Evolutionary conservation across 2,113 vertebrate genomes (phyloP).

Genomic region (Notothenia rossii): DNA sequence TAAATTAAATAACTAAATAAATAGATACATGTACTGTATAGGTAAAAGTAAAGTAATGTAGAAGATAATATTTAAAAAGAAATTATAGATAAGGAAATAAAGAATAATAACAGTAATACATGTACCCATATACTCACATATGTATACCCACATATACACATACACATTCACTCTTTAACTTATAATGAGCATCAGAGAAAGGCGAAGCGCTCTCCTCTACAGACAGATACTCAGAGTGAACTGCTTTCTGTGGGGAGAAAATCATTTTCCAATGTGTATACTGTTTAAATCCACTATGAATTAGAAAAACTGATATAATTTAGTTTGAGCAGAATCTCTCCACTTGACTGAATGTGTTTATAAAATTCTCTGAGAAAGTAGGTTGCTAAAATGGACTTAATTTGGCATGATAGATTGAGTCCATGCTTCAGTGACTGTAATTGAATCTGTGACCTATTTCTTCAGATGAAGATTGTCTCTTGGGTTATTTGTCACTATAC

Average conservation of each 20-base stretch:
- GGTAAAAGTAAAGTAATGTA: no score
- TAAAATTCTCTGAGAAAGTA: slow-evolving; percentile 99
- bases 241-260: slow-evolving; percentile 70
- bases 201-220: slow-evolving; percentile 57
- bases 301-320: slow-evolving; percentile 82
- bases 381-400: slow-evolving; percentile 99
- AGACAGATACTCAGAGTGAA: slow-evolving; percentile 76
- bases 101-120: no score
- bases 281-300: slow-evolving; percentile 77
- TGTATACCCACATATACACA: no score
- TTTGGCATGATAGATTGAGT: slow-evolving; percentile 99
- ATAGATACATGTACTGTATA: no score
- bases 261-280: slow-evolving; percentile 77
- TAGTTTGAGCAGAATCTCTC: slow-evolving; percentile 90
- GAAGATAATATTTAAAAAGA: no score
- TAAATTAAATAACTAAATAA: no score
- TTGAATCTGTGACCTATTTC: slow-evolving; percentile 99
- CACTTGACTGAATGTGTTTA: slow-evolving; percentile 96
- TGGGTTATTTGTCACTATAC: slow-evolving; percentile 97
- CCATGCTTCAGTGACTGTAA: slow-evolving; percentile 99
- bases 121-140: no score
- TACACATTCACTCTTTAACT: slow-evolving; percentile 62
- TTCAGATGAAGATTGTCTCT: slow-evolving; percentile 99
- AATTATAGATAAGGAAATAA: no score
- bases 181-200: slow-evolving; percentile 69